Evolutionary conservation across 2,797 vertebrate genomes (phyloP).

Genomic region (Zalophus californianus): DNA sequence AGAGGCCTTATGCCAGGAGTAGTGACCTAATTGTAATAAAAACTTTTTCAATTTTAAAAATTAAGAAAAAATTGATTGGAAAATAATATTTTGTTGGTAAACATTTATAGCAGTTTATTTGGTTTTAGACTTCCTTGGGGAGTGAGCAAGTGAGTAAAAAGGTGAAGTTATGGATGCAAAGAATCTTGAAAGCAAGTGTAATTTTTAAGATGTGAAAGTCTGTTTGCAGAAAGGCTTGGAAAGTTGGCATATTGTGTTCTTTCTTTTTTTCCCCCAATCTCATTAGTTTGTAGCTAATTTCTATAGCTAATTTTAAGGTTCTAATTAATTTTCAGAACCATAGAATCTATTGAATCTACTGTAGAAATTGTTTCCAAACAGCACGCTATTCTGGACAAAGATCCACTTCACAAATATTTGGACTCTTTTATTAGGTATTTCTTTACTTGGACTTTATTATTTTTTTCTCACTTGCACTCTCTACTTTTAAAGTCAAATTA

Average conservation of each 20-base stretch:
- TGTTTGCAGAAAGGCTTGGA: slow-evolving; percentile 38
- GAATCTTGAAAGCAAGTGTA: slow-evolving; percentile 44
- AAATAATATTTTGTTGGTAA: slow-evolving; percentile 62
- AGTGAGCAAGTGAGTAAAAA: neutral
- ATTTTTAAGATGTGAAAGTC: neutral
- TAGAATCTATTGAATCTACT: slow-evolving; percentile 59
- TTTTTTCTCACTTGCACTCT: slow-evolving; percentile 18
- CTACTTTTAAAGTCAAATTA: slow-evolving; percentile 58
- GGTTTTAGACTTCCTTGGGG: slow-evolving; percentile 24
- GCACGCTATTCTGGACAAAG: slow-evolving; percentile 24
- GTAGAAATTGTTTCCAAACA: slow-evolving; percentile 42
- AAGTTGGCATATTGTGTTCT: neutral
- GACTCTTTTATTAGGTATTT: slow-evolving; percentile 47
- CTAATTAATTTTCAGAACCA: slow-evolving; percentile 41
- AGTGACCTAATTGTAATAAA: slow-evolving; percentile 59
- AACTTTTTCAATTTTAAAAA: slow-evolving; percentile 55
- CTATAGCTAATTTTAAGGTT: slow-evolving; percentile 48
- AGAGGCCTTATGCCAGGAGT: slow-evolving; percentile 41
- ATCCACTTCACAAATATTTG: slow-evolving; percentile 63
- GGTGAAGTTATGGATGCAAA: slow-evolving; percentile 41
- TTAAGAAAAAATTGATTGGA: slow-evolving; percentile 58
- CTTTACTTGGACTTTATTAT: slow-evolving; percentile 42
- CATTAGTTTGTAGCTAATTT: neutral
- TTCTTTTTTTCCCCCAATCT: neutral
- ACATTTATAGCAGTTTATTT: neutral